Evolutionary conservation across 1,140 invertebrate species (phyloP), one percentile per base, ranked within the genome.

Genomic region (Panagrolaimus sp.): DNA sequence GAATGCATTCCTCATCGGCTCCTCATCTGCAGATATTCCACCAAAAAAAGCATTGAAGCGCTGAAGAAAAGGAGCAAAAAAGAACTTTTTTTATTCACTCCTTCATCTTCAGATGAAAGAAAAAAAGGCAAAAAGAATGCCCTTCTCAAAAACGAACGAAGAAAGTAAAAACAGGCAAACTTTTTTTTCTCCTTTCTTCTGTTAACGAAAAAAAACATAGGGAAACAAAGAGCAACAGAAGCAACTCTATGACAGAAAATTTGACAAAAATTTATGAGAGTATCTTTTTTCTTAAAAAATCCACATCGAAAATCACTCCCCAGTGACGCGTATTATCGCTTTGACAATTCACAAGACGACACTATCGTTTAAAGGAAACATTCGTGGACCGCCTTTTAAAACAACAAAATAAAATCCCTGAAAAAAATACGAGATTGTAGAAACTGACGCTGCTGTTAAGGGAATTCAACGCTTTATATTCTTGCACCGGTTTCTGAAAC

Each of bases 1-100:
- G 51, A 57, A 57, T 27, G 27, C 51, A 57, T 57, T 27, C 51
- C 27, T 57, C 51, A 57, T 57, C 20, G 51, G 51, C 51, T 57
- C 31, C 31, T 57, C 51, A 57, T 57, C 51, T 57, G n/a, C 51
- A 57, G n/a, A 57, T 57, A 57, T 27, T 27, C 11, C 27, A 27
- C 51, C 20, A 57, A 16, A 57, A 57, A 27, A 20, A 7, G 31
- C 31, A 38, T 38, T 38, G 31, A 38, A 38, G 31, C 31, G 31
- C 31, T 38, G 31, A 38, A 38, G 31, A 38, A 38, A 7, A 38
- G 7, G 31, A 38, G 7, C 2, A 38, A 38, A 38, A 38, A 7
- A 38, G 7, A 7, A 38, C 2, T 7, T 38, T 38, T 38, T 38
- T 38, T 38, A 38, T 38, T 38, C 31, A 38, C 31, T n/a, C n/a